phyloP scores from a whole-genome alignment of 1,140 invertebrate genomes.

The Stegodyphus mimosarum region DNA sequence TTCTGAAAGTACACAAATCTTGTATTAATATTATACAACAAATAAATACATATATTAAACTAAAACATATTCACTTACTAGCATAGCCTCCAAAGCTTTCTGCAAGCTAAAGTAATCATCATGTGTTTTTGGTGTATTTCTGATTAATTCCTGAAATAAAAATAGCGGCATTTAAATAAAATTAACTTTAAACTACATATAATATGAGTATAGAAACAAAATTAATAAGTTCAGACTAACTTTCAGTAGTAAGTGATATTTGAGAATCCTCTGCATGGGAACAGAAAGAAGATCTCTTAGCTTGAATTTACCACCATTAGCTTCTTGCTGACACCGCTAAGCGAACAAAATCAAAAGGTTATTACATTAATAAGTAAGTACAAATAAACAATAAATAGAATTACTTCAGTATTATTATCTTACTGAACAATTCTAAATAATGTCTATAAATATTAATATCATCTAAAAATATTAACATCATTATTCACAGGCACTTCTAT shows the following conservation, averaged over 20 bases:
- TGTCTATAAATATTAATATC: constrained; percentile 17
- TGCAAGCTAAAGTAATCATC: constrained; percentile 86
- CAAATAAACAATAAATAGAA: too few species aligned
- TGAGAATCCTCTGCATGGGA: constrained; percentile 97
- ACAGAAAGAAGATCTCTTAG: constrained; percentile 93
- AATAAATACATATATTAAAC: too few species aligned
- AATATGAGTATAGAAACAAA: too few species aligned
- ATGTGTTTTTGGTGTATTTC: constrained; percentile 80
- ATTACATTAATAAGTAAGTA: too few species aligned
- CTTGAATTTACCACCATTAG: constrained; percentile 95
- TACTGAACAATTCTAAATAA: not conserved
- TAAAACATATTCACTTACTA: constrained; percentile 67
- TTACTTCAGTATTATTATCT: too few species aligned
- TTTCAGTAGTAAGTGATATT: constrained; percentile 88
- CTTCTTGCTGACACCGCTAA: constrained; percentile 89
- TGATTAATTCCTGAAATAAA: constrained; percentile 85
- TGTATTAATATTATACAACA: too few species aligned
- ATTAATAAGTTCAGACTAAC: constrained; percentile 62
- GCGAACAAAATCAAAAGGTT: constrained; percentile 63
- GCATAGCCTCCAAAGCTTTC: constrained; percentile 94
- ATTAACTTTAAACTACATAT: too few species aligned
- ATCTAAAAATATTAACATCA: constrained; percentile 4
- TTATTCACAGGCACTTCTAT: not conserved
- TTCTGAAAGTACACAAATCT: too few species aligned
- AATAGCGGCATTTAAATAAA: not conserved